Evolutionary conservation across 2,888 invertebrate genomes (phyloP).

Genomic region (Xylota sylvarum): DNA sequence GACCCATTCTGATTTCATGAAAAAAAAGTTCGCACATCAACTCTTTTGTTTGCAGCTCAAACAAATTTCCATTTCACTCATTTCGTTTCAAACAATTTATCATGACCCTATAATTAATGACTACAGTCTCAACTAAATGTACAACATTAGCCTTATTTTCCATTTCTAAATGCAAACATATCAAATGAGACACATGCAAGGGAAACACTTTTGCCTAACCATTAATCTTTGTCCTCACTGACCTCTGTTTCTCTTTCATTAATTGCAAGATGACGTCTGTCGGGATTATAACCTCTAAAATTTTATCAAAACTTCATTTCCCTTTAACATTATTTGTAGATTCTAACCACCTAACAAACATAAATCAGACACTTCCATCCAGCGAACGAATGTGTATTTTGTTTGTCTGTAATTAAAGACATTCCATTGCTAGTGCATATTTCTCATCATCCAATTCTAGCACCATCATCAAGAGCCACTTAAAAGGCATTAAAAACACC

Average conservation of each 20-base stretch:
- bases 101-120: background rate
- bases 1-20: background rate
- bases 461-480: conserved; percentile 56
- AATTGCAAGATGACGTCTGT: background rate
- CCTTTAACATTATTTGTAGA: background rate
- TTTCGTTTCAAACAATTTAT: background rate
- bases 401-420: conserved; percentile 37
- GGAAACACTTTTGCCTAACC: background rate
- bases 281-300: background rate
- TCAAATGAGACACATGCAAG: conserved; percentile 8
- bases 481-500: conserved; percentile 72
- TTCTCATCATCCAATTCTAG: conserved; percentile 1
- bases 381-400: background rate
- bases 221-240: conserved; percentile 39
- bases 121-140: background rate
- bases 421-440: conserved; percentile 21
- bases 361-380: conserved; percentile 2
- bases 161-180: conserved; percentile 4
- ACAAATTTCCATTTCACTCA: background rate
- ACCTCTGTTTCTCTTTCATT: conserved; percentile 35
- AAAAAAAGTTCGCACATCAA: conserved; percentile 40
- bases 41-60: conserved; percentile 36
- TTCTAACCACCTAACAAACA: conserved; percentile 34
- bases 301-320: background rate
- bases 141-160: background rate